Conservation (phyloP, 2,888 invertebrate species). For the Andrena hattorfiana region DNA sequence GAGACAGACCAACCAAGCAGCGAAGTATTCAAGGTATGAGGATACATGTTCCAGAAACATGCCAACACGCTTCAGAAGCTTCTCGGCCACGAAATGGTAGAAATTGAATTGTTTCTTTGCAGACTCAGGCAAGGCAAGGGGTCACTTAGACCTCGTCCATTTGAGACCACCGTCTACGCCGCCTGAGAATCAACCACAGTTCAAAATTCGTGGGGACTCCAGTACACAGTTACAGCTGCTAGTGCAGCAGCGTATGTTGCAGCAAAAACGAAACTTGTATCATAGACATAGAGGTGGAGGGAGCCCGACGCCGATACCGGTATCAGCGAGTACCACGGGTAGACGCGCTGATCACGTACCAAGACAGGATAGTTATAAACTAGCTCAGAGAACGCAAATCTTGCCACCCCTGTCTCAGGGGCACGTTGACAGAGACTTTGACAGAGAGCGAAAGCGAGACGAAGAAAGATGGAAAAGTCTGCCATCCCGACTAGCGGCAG, state of each 20-base stretch:
- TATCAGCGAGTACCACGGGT: slow-evolving; percentile 62
- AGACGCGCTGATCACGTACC: slow-evolving; percentile 89
- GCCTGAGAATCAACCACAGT: slow-evolving; percentile 77
- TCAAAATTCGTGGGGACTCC: slow-evolving; percentile 80
- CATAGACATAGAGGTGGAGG: slow-evolving; percentile 80
- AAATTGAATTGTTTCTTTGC: slow-evolving; percentile 14
- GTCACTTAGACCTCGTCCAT: slow-evolving; percentile 81
- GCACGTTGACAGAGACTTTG: slow-evolving; percentile 77
- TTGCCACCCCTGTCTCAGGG: slow-evolving; percentile 89
- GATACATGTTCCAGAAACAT: not conserved
- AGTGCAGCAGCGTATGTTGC: slow-evolving; percentile 93
- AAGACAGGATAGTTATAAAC: slow-evolving; percentile 94
- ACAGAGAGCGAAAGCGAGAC: slow-evolving; percentile 79
- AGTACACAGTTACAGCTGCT: slow-evolving; percentile 91
- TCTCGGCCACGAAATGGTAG: not conserved
- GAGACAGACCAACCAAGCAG: slow-evolving; percentile 80
- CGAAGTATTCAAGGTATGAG: slow-evolving; percentile 81
- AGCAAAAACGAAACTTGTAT: slow-evolving; percentile 90
- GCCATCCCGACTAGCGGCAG: slow-evolving; percentile 81
- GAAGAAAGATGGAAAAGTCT: slow-evolving; percentile 83
- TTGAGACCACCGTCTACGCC: slow-evolving; percentile 79
- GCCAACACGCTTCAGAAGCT: not conserved
- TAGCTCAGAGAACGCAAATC: slow-evolving; percentile 94
- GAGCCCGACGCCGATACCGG: slow-evolving; percentile 78
- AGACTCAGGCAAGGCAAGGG: slow-evolving; percentile 82